These are phyloP conservation scores for Plutella xylostella DNA, from an alignment of 2,888 invertebrate species.

Conservation along the genomic window DNA sequence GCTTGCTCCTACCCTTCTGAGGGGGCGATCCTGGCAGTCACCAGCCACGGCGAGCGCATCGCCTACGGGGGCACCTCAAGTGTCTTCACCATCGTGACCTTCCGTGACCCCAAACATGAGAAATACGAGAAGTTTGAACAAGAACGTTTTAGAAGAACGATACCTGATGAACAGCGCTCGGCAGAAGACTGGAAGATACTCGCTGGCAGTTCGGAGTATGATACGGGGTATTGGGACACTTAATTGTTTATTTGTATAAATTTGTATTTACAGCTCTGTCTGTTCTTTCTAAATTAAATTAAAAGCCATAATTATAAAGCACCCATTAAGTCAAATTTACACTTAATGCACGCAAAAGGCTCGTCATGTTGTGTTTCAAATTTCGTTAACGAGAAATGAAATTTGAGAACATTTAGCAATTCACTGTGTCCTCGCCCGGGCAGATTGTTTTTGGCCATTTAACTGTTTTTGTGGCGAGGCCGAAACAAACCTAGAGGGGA, in stretches of 20 bases:
- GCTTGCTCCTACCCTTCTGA: constrained; percentile 48
- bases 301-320: no score
- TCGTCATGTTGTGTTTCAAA: constrained; percentile 52
- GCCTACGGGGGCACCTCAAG: constrained; percentile 54
- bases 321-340: not conserved
- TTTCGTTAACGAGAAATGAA: constrained; percentile 33
- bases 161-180: not conserved
- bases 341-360: constrained; percentile 39
- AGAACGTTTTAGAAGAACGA: not conserved
- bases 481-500: not conserved
- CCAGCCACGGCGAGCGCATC: constrained; percentile 46
- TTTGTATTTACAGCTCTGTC: no score
- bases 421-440: constrained; percentile 22
- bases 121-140: constrained; percentile 24
- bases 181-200: not conserved
- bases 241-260: no score
- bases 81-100: constrained; percentile 45
- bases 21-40: constrained; percentile 41
- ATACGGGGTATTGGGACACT: not conserved
- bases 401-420: constrained; percentile 32
- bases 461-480: constrained; percentile 12
- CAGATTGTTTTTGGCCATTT: constrained; percentile 31
- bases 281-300: no score
- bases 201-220: not conserved
- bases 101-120: constrained; percentile 57